These are phyloP conservation scores for Myiotriccus ornatus DNA, from an alignment of 2,797 vertebrate species.

Conservation along the genomic window DNA sequence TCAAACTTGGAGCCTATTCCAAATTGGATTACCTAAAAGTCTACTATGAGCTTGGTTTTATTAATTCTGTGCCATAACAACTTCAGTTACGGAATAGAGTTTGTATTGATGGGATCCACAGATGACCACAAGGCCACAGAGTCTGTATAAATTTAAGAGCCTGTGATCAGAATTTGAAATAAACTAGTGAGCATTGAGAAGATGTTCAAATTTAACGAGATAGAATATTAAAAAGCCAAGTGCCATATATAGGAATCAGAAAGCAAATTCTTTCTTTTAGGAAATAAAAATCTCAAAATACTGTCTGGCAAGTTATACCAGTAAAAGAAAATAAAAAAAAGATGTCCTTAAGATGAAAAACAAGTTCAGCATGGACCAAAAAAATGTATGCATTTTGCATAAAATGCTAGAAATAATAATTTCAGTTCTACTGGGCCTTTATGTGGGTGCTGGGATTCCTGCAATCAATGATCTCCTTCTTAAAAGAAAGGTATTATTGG, in stretches of 20 bases:
- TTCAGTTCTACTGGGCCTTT: not conserved
- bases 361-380: not conserved
- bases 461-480: not conserved
- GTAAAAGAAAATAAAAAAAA: not conserved
- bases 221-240: not conserved
- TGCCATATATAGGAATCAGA: not conserved
- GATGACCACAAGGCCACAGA: not conserved
- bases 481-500: not conserved
- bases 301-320: not conserved
- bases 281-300: not conserved
- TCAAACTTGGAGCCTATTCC: not conserved
- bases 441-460: not conserved
- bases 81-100: not conserved
- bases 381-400: not conserved
- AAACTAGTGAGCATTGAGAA: not conserved
- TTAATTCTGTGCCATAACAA: not conserved
- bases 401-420: not conserved
- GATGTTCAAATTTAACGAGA: not conserved
- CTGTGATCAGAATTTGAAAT: not conserved
- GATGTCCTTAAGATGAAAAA: not conserved
- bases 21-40: not conserved
- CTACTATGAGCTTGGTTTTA: not conserved
- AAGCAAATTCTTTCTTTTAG: not conserved
- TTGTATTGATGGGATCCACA: not conserved
- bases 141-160: not conserved